Evolutionary conservation across 2,113 vertebrate species (phyloP), one percentile per base, ranked within the genome.

Genomic region (Odontophorus gujanensis): DNA sequence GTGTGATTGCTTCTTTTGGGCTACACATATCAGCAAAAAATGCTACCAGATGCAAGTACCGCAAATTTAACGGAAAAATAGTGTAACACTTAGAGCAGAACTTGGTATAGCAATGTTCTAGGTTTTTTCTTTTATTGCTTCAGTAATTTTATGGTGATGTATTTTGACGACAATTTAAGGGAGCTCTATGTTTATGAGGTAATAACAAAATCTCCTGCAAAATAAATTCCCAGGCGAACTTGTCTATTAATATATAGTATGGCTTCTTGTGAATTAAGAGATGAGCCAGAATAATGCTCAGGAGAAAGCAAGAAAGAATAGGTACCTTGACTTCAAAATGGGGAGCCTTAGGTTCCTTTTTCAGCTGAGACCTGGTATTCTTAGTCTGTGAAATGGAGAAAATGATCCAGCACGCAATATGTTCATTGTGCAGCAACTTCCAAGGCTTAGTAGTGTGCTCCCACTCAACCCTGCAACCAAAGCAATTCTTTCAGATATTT

Each of bases 141-240:
- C 79, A 65, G 43, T 88, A 90, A 91, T 95, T 90, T 93, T 90
- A 90, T 26, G 38, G 65, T 83, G 59, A 87, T 82, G 28, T 67
- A 72, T 77, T 95, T 57, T 89, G 76, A 93, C 68, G 57, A 83
- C 40, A 92, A 75, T 84, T 95, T 58, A 88, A 91, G 72, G 20
- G 85, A 88, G 36, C n/a, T 88, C 30, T 85, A 7, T 92, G 82
- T 93, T 91, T 92, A 90, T 78, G 85, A 91, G 80, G 48, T 61
- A 84, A 34, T 91, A 96, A 59, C 43, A 88, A 80, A 94, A 84
- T 51, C 48, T 85, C 42, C 47, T 72, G 87, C 55, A 93, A 94
- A 93, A 93, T 84, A 90, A 94, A 88, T 81, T 86, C 45, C 51
- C 85, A 96, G 72, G 67, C 65, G 57, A 75, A 75, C 38, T 71